Evolutionary conservation across 2,113 vertebrate species (phyloP), one percentile per base, ranked within the genome.

Genomic region (Malurus cyaneus): DNA sequence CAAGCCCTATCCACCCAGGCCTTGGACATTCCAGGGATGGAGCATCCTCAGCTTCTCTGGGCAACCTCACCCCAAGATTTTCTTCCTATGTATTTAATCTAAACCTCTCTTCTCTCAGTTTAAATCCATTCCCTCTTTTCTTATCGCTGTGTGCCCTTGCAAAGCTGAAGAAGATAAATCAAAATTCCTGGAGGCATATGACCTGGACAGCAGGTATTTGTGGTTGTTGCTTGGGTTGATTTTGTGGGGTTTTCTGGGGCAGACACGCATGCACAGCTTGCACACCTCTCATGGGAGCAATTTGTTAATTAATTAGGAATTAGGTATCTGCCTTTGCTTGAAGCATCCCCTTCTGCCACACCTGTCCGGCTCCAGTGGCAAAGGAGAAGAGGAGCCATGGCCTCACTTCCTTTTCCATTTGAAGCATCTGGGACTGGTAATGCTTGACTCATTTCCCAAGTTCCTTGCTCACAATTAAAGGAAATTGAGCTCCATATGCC

Each of bases 201-300:
- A 26, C 7, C 0, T 7, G 29, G 6, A 14, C 0, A 57, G 2
- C 7, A 53, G 2, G 1, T 8, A 5, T 7, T 21, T 69, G 8
- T 21, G 10, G 5, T 18, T 1, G 17, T 24, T 73, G 6, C 4
- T 34, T 34, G 18, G 2, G 12, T 31, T 67, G 11, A 1, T 26
- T 7, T 14, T 71, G 7, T 14, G n/a, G 24, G 2, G 0, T 5
- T 24, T 39, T 59, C 32, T 18, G 3, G 7, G 34, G 28, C 39
- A 39, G 5, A 31, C 20, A 24, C 6, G 21, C 7, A 29, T 23
- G 28, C 3, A 12, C 4, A 65, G 0, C 39, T 39, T 5, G 3
- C 28, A 24, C 8, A 13, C 5, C 11, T 47, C 74, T 62, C 36
- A 57, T 0, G 2, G 8, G 11, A 54, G 5, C 12, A 76, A 15